phyloP scores from a whole-genome alignment of 1,140 invertebrate genomes.

The Procambarus virginalis region DNA sequence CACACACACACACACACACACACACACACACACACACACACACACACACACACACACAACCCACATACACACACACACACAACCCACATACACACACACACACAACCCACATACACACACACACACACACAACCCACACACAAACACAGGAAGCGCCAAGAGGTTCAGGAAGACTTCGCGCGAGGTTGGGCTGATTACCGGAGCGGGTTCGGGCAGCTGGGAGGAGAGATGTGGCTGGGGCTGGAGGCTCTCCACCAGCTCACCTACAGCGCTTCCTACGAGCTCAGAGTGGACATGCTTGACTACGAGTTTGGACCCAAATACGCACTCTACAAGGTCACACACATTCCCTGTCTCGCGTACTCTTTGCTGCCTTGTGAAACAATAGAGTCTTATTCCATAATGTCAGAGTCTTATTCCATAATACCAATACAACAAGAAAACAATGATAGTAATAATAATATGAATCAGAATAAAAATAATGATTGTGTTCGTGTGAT shows the following conservation, averaged over 20 bases:
- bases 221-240: constrained; percentile 74
- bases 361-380: too few species aligned
- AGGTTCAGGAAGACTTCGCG: constrained; percentile 60
- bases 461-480: too few species aligned
- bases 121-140: constrained; percentile 5
- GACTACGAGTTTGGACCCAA: constrained; percentile 69
- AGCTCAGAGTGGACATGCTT: constrained; percentile 71
- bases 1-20: too few species aligned
- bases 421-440: too few species aligned
- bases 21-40: too few species aligned
- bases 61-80: constrained; percentile 18
- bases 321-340: constrained; percentile 69
- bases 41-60: background rate
- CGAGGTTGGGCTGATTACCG: constrained; percentile 77
- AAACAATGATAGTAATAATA: too few species aligned
- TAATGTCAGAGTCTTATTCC: too few species aligned
- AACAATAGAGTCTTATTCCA: too few species aligned
- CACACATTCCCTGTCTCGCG: background rate
- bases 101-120: too few species aligned
- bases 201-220: constrained; percentile 75
- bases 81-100: too few species aligned
- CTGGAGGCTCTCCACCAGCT: constrained; percentile 69
- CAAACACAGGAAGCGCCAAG: constrained; percentile 64
- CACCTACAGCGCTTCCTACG: constrained; percentile 59
- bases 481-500: too few species aligned